A percentile compares a stretch with the other conserved stretches of the same genome.
Conservation (phyloP, 1,140 invertebrate species). For the Calliphora vicina region DNA sequence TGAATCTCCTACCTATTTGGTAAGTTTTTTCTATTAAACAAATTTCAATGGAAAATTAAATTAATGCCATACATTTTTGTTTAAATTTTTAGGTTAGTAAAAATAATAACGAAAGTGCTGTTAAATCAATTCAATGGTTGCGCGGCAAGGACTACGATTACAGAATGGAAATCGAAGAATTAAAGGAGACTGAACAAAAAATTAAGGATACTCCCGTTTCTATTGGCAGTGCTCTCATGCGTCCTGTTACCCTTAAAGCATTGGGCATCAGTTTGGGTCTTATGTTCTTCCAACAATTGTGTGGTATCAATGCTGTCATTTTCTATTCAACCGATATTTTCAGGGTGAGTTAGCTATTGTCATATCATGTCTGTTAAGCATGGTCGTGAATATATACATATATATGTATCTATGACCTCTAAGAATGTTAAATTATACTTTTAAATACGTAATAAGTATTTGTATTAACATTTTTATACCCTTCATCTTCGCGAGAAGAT, state of each 20-base stretch:
- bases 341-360: constrained; percentile 52
- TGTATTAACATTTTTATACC: too few species aligned
- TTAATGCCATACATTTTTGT: constrained; percentile 5
- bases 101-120: constrained; percentile 70
- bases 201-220: constrained; percentile 68
- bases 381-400: background rate
- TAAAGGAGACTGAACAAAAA: constrained; percentile 68
- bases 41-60: background rate
- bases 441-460: too few species aligned
- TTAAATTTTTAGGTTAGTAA: constrained; percentile 62
- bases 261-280: constrained; percentile 77
- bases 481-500: too few species aligned
- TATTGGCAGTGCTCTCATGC: constrained; percentile 67
- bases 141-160: constrained; percentile 74
- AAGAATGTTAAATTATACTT: too few species aligned
- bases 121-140: constrained; percentile 70
- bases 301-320: constrained; percentile 85
- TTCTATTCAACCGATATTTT: constrained; percentile 84
- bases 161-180: constrained; percentile 68
- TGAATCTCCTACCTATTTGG: constrained; percentile 74
- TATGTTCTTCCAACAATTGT: constrained; percentile 87
- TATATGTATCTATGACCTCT: background rate
- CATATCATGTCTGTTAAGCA: background rate
- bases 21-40: constrained; percentile 43
- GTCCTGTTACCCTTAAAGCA: constrained; percentile 71